Percentiles rank a stretch among this genome's conserved stretches.
These are phyloP conservation scores for Imbricaverruca yamaguchii DNA, from an alignment of 2,888 invertebrate species.

Conservation along the genomic window DNA sequence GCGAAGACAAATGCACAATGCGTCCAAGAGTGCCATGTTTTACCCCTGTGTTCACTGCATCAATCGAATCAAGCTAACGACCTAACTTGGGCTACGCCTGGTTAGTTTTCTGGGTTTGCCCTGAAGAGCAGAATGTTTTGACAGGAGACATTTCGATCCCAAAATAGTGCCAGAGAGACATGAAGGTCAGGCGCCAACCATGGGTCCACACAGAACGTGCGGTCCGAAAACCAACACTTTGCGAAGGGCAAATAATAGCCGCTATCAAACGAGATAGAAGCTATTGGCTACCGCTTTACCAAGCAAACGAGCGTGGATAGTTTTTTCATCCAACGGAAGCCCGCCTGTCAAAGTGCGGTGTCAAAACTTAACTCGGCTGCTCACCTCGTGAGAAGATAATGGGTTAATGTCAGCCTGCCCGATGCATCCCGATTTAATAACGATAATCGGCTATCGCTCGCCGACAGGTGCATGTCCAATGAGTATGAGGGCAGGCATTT, in stretches of 20 bases:
- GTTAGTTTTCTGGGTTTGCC: not conserved
- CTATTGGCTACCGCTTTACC: not conserved
- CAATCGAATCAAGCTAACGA: no score
- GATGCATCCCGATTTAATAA: not conserved
- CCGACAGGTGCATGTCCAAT: not conserved
- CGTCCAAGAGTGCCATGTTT: no score
- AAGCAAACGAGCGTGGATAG: not conserved
- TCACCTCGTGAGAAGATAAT: not conserved
- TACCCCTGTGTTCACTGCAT: no score
- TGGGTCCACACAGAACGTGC: no score
- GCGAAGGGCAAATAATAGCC: not conserved
- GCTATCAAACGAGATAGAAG: not conserved
- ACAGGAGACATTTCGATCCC: not conserved
- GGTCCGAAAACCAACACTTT: not conserved
- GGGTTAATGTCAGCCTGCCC: not conserved
- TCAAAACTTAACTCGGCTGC: not conserved
- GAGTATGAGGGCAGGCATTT: not conserved
- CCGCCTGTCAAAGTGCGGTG: not conserved
- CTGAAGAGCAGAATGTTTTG: not conserved
- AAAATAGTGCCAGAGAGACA: no score
- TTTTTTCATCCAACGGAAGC: constrained; percentile 4
- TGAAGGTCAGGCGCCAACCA: no score
- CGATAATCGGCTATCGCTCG: not conserved
- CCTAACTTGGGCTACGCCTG: no score
- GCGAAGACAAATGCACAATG: no score